These are phyloP conservation scores for Hybognathus amarus DNA, from an alignment of 2,797 vertebrate species.

Conservation along the genomic window DNA sequence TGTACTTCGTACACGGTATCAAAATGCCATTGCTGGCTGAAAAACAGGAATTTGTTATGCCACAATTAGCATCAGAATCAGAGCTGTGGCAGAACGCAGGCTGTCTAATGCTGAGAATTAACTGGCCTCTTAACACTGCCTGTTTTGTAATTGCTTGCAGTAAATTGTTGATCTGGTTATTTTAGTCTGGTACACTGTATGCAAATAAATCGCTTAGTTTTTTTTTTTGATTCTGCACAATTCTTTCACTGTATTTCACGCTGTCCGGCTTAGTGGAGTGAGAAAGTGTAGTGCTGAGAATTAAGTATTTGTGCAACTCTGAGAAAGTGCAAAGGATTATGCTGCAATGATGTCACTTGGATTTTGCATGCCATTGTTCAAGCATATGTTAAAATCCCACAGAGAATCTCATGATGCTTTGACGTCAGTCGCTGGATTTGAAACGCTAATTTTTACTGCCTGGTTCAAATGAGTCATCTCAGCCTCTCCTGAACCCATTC, in stretches of 20 bases:
- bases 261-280: not conserved
- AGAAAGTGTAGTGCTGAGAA: not conserved
- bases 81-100: constrained; percentile 18
- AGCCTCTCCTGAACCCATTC: not conserved
- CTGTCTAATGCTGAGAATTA: constrained; percentile 30
- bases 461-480: constrained; percentile 10
- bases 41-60: constrained; percentile 18
- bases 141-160: constrained; percentile 19
- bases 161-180: constrained; percentile 39
- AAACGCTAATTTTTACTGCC: constrained; percentile 12
- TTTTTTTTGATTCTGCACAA: not conserved
- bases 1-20: not conserved
- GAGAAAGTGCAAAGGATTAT: not conserved
- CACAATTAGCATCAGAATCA: constrained; percentile 25
- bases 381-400: constrained; percentile 2
- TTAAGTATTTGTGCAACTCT: not conserved
- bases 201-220: not conserved
- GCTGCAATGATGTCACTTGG: constrained; percentile 5
- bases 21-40: constrained; percentile 4
- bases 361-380: constrained; percentile 12
- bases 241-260: constrained; percentile 4
- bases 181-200: not conserved
- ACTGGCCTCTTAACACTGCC: constrained; percentile 24
- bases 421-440: constrained; percentile 26
- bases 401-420: not conserved